phyloP scores from a whole-genome alignment of 2,113 vertebrate species.

The Pagrus major region DNA sequence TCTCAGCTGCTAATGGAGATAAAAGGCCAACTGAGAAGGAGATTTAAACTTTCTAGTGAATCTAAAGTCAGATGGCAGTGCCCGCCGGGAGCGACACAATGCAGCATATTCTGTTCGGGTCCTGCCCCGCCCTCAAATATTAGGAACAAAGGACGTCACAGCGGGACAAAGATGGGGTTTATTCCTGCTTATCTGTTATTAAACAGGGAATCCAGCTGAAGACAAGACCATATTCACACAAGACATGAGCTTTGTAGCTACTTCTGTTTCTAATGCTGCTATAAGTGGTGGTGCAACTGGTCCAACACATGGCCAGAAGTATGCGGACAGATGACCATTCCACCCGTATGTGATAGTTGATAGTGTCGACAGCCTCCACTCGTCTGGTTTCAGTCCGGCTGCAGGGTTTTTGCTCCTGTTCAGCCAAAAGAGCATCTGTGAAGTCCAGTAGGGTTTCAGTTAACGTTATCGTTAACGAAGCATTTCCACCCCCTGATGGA shows the following conservation, averaged over 20 bases:
- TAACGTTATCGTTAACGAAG: no score
- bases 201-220: background rate
- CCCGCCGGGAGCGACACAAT: slow-evolving; percentile 23
- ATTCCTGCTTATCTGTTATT: background rate
- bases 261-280: background rate
- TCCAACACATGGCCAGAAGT: background rate
- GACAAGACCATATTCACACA: background rate
- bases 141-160: background rate
- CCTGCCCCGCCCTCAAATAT: background rate
- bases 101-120: background rate
- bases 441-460: background rate
- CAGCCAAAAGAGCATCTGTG: background rate
- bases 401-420: background rate
- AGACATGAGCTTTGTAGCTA: background rate
- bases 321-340: background rate
- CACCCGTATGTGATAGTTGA: background rate
- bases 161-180: slow-evolving; percentile 6
- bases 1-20: slow-evolving; percentile 10
- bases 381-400: background rate
- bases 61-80: slow-evolving; percentile 21
- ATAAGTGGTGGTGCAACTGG: background rate
- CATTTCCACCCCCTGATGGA: no score
- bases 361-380: background rate
- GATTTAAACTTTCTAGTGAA: slow-evolving; percentile 29
- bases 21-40: background rate